Evolutionary conservation across 2,797 vertebrate genomes (phyloP).

Genomic region (Melopsittacus undulatus): DNA sequence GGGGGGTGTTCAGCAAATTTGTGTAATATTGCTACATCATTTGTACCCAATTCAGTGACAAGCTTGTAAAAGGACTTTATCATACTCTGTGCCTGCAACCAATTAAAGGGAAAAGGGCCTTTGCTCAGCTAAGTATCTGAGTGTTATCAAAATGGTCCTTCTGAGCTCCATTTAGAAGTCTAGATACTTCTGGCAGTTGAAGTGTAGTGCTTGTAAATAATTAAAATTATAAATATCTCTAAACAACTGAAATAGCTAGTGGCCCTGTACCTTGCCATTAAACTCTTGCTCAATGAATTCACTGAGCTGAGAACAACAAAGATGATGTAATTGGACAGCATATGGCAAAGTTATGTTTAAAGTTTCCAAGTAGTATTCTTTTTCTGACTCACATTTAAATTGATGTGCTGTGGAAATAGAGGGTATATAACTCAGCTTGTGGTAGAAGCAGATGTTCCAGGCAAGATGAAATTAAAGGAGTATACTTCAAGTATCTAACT

Average conservation of each 20-base stretch:
- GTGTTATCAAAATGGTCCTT: conserved; percentile 53
- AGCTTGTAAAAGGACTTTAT: conserved; percentile 22
- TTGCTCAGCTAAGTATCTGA: conserved; percentile 33
- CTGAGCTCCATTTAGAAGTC: conserved; percentile 18
- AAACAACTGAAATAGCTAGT: conserved; percentile 37
- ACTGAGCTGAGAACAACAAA: neutral
- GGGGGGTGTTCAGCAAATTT: neutral
- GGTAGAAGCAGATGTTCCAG: conserved; percentile 49
- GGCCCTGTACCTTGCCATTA: conserved; percentile 20
- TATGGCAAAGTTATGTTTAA: conserved; percentile 36
- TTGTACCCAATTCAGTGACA: conserved; percentile 26
- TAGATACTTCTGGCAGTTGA: conserved; percentile 47
- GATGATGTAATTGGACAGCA: neutral
- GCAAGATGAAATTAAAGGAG: conserved; percentile 27
- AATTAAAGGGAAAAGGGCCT: conserved; percentile 22
- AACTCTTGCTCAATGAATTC: neutral
- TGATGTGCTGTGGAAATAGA: neutral
- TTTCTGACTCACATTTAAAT: conserved; percentile 33
- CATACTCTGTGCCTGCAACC: neutral
- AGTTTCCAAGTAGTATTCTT: conserved; percentile 13
- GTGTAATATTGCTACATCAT: neutral
- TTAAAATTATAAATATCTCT: conserved; percentile 40
- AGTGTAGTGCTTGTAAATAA: conserved; percentile 39
- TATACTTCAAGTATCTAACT: conserved; percentile 33
- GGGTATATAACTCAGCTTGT: conserved; percentile 30